Base-by-base conservation (phyloP, 1,140 invertebrate species). In the Ruditapes philippinarum region DNA sequence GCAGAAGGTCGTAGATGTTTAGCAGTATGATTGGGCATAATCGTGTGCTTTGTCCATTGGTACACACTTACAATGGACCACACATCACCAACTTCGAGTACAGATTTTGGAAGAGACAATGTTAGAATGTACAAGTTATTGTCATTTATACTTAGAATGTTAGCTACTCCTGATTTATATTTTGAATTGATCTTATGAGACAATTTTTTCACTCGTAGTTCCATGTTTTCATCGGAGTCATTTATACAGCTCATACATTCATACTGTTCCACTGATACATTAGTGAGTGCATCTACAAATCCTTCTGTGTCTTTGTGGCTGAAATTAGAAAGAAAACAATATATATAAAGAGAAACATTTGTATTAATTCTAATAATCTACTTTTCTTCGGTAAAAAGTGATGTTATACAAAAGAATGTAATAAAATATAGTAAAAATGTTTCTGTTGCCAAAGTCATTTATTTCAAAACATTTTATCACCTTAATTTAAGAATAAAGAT, bases 21-120 rank as follows among this genome's bases (percentile, higher is more conserved):
- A 17, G 4, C 33, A 36, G 60, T 28, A 54, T 33, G 25, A 1
- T 25, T 17, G 11, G 62, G 65, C 31, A 54, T n/a, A 2, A 84
- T 3, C 0, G 82, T 84, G 25, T 33, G 1, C 11, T 70, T 57
- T n/a, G 62, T 54, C 82, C 82, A 84, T 36, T 73, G 40, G 45
- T 73, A 84, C 82, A 84, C 38, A 54, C 74, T 84, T 28, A 84
- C 65, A 14, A 36, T 31, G 19, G 40, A 70, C 82, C 82, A 84
- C 17, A 84, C 17, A 36, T 84, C 82, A 38, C n/a, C 28, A 11
- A n/a, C 25, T 73, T 45, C 62, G 57, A 84, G 62, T 25, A 73
- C 25, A 51, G 65, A 1, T 54, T 54, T 73, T 25, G 82, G 62
- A 11, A 84, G 65, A 70, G 82, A 73, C 25, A 84, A 49, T 28